Evolutionary conservation across 2,797 vertebrate species (phyloP).

Genomic region (Lepus oiostolus): DNA sequence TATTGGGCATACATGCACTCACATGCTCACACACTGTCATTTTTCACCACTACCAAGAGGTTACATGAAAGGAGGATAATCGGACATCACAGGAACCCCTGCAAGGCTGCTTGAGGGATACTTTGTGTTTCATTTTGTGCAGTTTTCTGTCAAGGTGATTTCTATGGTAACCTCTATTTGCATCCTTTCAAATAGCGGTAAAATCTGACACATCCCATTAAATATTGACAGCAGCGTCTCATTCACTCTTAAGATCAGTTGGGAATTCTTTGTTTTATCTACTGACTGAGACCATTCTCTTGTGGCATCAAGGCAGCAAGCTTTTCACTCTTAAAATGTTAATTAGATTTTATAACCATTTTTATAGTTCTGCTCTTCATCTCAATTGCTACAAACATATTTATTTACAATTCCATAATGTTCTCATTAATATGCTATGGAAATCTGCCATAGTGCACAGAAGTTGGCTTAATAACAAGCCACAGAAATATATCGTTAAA

Average conservation of each 20-base stretch:
- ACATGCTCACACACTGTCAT: background rate
- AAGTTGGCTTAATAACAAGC: constrained; percentile 85
- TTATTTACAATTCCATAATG: constrained; percentile 89
- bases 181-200: constrained; percentile 86
- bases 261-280: constrained; percentile 89
- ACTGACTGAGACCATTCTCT: constrained; percentile 85
- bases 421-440: constrained; percentile 86
- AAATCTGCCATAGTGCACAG: constrained; percentile 77
- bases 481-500: constrained; percentile 85
- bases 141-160: constrained; percentile 87
- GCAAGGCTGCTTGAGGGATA: constrained; percentile 77
- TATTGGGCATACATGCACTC: background rate
- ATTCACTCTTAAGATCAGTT: constrained; percentile 80
- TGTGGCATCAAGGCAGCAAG: constrained; percentile 83
- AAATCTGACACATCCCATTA: constrained; percentile 88
- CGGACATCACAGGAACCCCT: constrained; percentile 70
- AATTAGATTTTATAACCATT: constrained; percentile 89
- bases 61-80: constrained; percentile 68
- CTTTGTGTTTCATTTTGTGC: constrained; percentile 80
- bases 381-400: constrained; percentile 86
- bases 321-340: constrained; percentile 89
- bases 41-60: constrained; percentile 56
- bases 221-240: constrained; percentile 88
- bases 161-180: constrained; percentile 87
- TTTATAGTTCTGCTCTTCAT: constrained; percentile 87